Conservation (phyloP, 2,113 vertebrate genomes). For the Nettapus auritus region DNA sequence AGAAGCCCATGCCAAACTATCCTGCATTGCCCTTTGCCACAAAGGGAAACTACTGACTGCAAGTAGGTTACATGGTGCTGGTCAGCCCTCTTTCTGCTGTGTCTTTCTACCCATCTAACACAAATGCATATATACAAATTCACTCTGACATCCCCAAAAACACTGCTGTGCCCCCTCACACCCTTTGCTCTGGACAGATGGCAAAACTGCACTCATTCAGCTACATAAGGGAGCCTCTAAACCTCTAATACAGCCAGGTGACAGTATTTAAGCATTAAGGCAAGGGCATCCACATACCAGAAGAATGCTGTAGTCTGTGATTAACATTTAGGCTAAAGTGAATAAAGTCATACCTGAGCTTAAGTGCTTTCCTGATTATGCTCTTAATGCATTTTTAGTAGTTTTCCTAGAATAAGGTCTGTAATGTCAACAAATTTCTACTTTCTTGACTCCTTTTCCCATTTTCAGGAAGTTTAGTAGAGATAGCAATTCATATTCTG, state of each 20-base stretch:
- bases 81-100: background rate
- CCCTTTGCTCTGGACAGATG: background rate
- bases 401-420: background rate
- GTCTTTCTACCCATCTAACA: background rate
- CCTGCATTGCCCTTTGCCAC: background rate
- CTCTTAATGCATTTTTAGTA: background rate
- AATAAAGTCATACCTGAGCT: background rate
- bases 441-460: background rate
- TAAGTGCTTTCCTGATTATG: constrained; percentile 18
- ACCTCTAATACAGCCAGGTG: background rate
- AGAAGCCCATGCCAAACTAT: background rate
- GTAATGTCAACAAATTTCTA: background rate
- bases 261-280: background rate
- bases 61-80: background rate
- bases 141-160: background rate
- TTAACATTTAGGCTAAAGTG: background rate
- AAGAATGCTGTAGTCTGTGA: background rate
- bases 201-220: background rate
- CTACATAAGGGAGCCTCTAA: background rate
- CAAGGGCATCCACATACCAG: background rate
- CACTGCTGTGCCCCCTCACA: background rate
- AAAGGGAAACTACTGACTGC: background rate
- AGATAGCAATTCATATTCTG: background rate
- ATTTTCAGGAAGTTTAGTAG: background rate
- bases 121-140: background rate